A percentile compares a stretch with the other conserved stretches of the same genome.
Conservation (phyloP, 2,797 vertebrate genomes). For the Leptodactylus fallax region DNA sequence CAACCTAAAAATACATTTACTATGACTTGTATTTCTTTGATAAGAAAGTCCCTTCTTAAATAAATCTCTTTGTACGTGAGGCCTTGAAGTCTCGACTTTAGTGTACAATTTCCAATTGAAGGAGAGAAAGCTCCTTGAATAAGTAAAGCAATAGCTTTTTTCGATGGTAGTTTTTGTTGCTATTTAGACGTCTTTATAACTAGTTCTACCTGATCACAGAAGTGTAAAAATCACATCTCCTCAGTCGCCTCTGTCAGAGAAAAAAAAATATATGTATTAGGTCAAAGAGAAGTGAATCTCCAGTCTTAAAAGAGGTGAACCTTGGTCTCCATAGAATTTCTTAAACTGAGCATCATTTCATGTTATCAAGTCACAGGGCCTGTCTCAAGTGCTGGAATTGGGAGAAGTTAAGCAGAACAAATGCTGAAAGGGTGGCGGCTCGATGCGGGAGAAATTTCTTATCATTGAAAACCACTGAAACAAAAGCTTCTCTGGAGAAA, state of each 20-base stretch:
- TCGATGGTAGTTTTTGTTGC: background rate
- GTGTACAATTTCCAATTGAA: background rate
- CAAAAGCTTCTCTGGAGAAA: slow-evolving; percentile 55
- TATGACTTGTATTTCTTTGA: background rate
- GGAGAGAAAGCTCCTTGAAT: background rate
- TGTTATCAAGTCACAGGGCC: slow-evolving; percentile 18
- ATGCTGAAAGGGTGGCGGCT: slow-evolving; percentile 44
- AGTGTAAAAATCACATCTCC: slow-evolving; percentile 10
- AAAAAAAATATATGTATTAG: background rate
- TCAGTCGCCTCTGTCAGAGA: background rate
- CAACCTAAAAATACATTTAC: background rate
- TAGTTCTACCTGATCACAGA: slow-evolving; percentile 14
- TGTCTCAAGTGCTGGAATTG: slow-evolving; percentile 24
- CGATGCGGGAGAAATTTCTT: slow-evolving; percentile 43
- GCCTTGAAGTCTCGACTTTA: background rate
- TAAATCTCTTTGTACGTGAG: too few species aligned
- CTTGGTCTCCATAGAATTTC: slow-evolving; percentile 5
- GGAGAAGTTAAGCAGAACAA: slow-evolving; percentile 58
- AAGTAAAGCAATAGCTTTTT: background rate
- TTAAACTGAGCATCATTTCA: slow-evolving; percentile 9
- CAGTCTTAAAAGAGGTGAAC: slow-evolving; percentile 3
- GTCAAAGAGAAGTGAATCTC: background rate
- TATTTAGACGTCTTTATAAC: background rate
- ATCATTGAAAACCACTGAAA: slow-evolving; percentile 50
- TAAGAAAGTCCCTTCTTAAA: background rate